Base-by-base conservation (phyloP, 1,140 invertebrate species). In the Nymphalis io region DNA sequence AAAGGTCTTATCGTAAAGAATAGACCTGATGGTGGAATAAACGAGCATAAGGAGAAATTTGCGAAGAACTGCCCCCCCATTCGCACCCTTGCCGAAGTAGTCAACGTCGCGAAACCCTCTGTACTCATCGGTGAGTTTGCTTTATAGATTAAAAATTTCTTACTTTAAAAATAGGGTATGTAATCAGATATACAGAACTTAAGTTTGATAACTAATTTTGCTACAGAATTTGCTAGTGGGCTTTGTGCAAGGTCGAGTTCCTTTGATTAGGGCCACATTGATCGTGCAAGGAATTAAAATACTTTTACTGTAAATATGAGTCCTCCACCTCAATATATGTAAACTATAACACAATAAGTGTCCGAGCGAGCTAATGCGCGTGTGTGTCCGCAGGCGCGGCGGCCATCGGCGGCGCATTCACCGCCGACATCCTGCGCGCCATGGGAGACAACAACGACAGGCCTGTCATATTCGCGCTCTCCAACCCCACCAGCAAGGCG, bases 401-500 rank as follows among this genome's bases (percentile, higher is more conserved):
- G 15, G 96, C 96, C 0, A 93, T 96, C 67, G 94, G 94, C 1
- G 96, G 96, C 57, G 96, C 96, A 11, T 99, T 99, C 85, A 98
- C 96, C 0, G 91, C 94, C 20, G 94, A 95, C 62, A 96, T 99
- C 77, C 92, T 99, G 6, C 89, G 94, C 70, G 93, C 94, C 76
- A 98, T 99, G 97, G 96, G 93, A 3, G 92, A 91, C 18, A 93
- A 95, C 80, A 97, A 97, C 82, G 92, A 95, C 15, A 91, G 92
- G 39, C 98, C 98, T 0, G 94, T 99, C 44, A 97, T 99, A 68
- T 99, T 99, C 90, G 98, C 98, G 15, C 92, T 99, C 1, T 99
- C 98, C 80, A 99, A 99, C 93, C 98, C 98, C 48, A 99, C 98
- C 12, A 95, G 94, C 85, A 98, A 98, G 92, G 98, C 98, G 3